phyloP scores from a whole-genome alignment of 1,140 invertebrate genomes.

The Drosophila sp. region DNA sequence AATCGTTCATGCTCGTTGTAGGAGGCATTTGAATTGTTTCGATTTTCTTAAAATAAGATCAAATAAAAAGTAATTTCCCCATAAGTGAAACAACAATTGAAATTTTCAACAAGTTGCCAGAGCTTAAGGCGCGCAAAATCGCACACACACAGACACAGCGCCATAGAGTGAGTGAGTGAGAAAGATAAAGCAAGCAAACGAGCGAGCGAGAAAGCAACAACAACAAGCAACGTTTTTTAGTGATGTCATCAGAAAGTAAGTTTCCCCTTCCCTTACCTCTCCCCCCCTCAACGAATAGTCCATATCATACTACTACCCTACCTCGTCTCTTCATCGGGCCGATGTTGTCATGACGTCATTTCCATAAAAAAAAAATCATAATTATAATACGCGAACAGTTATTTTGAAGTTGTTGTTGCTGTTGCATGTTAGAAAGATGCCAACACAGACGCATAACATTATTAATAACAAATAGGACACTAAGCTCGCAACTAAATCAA shows the following conservation, averaged over 20 bases:
- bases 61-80: not conserved
- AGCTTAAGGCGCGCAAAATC: conserved; percentile 51
- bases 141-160: conserved; percentile 26
- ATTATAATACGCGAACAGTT: conserved; percentile 20
- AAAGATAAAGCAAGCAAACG: conserved; percentile 34
- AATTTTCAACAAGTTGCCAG: conserved; percentile 58
- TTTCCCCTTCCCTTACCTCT: conserved; percentile 28
- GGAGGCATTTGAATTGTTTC: not conserved
- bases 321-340: conserved; percentile 3
- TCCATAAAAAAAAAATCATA: conserved; percentile 72
- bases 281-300: conserved; percentile 6
- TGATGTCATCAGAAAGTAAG: conserved; percentile 82
- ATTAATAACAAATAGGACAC: conserved; percentile 14
- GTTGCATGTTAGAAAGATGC: conserved; percentile 22
- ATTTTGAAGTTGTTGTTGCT: conserved; percentile 37
- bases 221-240: conserved; percentile 71
- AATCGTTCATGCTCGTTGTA: not conserved
- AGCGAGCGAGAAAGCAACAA: conserved; percentile 64
- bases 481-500: conserved; percentile 16
- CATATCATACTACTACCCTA: conserved; percentile 15
- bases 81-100: conserved; percentile 10
- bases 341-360: conserved; percentile 79
- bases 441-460: conserved; percentile 23
- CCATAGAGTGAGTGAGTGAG: conserved; percentile 48
- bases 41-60: not conserved